Conservation (phyloP, 2,888 invertebrate species). For the Thyatira batis region DNA sequence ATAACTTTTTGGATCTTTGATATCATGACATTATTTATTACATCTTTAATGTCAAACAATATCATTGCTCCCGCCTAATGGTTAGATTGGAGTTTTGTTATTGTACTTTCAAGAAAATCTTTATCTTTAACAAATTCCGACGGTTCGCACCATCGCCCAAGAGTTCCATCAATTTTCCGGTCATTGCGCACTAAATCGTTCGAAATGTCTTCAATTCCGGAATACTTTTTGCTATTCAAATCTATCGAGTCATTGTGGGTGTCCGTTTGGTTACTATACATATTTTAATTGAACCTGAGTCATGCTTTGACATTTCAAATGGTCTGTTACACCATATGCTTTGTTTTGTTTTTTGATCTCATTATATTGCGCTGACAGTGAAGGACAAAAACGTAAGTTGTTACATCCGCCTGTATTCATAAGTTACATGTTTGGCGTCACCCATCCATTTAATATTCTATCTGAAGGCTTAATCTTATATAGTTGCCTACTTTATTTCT, state of each 20-base stretch:
- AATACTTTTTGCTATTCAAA: conserved; percentile 12
- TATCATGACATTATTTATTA: no score
- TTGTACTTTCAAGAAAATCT: not conserved
- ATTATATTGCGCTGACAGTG: not conserved
- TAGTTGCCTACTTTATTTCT: not conserved
- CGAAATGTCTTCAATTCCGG: conserved; percentile 22
- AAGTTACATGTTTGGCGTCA: not conserved
- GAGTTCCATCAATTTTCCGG: conserved; percentile 27
- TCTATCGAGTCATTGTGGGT: conserved; percentile 22
- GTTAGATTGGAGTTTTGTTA: not conserved
- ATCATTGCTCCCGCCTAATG: not conserved
- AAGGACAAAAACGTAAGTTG: not conserved
- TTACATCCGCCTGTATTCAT: not conserved
- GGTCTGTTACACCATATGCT: conserved; percentile 21
- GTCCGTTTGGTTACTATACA: conserved; percentile 8
- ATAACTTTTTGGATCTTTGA: no score
- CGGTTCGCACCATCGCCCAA: not conserved
- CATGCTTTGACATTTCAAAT: conserved; percentile 39
- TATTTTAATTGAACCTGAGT: conserved; percentile 35
- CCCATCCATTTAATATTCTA: not conserved
- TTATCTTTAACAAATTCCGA: not conserved
- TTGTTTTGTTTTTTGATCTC: not conserved
- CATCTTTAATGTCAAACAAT: no score
- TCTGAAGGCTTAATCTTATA: not conserved
- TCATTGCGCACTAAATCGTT: conserved; percentile 14